Base-by-base conservation (phyloP, 1,140 invertebrate species). In the Tribolium madens region DNA sequence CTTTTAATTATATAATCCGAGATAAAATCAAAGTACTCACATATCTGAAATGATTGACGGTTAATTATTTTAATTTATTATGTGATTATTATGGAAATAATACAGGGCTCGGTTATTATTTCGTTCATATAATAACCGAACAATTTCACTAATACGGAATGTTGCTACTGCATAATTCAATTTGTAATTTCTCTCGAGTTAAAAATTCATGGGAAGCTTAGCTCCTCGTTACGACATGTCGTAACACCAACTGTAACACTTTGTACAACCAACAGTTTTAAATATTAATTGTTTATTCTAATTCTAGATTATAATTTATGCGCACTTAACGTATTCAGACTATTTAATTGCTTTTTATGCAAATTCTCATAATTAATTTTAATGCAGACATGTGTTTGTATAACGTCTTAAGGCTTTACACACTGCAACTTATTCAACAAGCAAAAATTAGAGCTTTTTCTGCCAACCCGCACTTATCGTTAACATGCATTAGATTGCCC, bases 1-100 rank as follows among this genome's bases (percentile, higher is more conserved):
- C 69, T 76, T 76, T 76, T 76, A 76, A 76, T 76, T 76, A 76
- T 71, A 69, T 76, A 70, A 76, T 70, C 52, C 64, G 47, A 76
- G 75, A 76, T 76, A 76, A 46, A 70, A 76, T 70, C 64, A 53
- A 69, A 76, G 64, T 76, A 69, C 69, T 76, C 68, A 76, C 68
- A 76, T 36, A 50, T 69, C 75, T 69, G 75, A 26, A 64, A 64
- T 64, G 57, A 64, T 64, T 64, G 57, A 64, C 57, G 57, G 57
- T 64, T 64, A 64, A 64, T 64, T 64, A 64, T 64, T 64, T 64
- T 64, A 64, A 64, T 64, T 64, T 64, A 64, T 64, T 64, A 64
- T 14, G 57, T 33, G 26, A 64, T 64, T 33, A 64, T 64, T 64
- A 31, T 64, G 21, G 57, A 64, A 60, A 60, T 60, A 15, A 13